Conservation (phyloP, 2,113 vertebrate genomes). For the Salvelinus fontinalis region DNA sequence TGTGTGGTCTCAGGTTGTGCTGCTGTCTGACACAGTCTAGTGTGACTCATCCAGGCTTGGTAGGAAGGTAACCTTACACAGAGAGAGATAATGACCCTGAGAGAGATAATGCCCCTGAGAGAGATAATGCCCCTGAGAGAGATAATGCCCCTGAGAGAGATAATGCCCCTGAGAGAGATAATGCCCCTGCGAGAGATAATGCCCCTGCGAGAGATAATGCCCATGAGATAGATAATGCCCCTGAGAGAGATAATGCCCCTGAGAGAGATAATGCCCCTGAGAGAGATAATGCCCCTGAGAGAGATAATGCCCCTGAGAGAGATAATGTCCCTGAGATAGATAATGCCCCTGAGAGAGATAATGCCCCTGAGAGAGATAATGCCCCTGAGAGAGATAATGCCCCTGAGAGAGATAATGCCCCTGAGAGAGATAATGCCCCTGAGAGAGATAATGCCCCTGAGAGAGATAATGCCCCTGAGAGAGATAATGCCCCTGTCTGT, state of each 20-base stretch:
- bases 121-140: conserved; percentile 14
- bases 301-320: too few relatives aligned
- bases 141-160: neutral
- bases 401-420: neutral
- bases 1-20: conserved; percentile 24
- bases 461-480: neutral
- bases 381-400: neutral
- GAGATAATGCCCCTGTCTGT: conserved; percentile 12
- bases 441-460: neutral
- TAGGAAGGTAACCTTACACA: neutral
- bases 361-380: neutral
- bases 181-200: neutral
- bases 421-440: conserved; percentile 2
- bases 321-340: conserved; percentile 10
- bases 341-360: neutral
- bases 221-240: neutral
- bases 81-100: neutral
- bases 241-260: neutral
- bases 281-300: neutral
- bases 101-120: neutral
- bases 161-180: neutral
- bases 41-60: conserved; percentile 33
- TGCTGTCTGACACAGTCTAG: conserved; percentile 5
- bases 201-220: too few relatives aligned
- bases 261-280: conserved; percentile 13